Base-by-base conservation (phyloP, 2,113 vertebrate genomes). In the Lathamus discolor region DNA sequence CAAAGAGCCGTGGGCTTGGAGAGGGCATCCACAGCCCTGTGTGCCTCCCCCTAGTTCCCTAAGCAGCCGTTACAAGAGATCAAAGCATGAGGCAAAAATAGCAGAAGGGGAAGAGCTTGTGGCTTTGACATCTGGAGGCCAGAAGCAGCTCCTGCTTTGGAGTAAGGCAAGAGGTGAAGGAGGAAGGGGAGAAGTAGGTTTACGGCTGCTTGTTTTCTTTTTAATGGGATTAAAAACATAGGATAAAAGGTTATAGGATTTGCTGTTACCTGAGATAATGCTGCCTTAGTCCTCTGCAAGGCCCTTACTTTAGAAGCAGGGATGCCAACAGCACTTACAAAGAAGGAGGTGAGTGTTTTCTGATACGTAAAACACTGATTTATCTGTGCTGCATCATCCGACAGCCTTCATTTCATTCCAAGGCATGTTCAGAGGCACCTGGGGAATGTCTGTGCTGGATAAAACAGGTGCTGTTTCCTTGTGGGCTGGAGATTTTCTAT, bases 71-170 rank as follows among this genome's bases (percentile, higher is more conserved):
- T 85, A 96, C 93, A 44, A 52, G 86, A 97, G 97, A 98, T 98
- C 97, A 98, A 98, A 97, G 98, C 20, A 0, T 1, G 33, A 2
- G 39, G 93, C 95, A 97, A 97, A 96, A 98, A 97, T 75, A 98
- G 95, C 93, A 95, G 44, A 77, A 78, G 78, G 96, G 89, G 95
- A 97, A 97, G 96, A 31, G 90, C 95, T 95, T 68, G 73, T 96
- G 97, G 93, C 83, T 93, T 73, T 28, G 70, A 95, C 98, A 98
- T 98, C 97, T 98, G 98, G 97, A 96, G 84, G 74, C 98, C 98
- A 98, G 97, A 98, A 98, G 86, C 88, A 66, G 67, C 74, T 90
- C 90, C 83, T 95, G 86, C 78, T 46, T 88, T 28, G 4, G 51
- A 91, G 28, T 19, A 82, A 82, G 69, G 91, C 72, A 95, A 69